A percentile compares a stretch with the other conserved stretches of the same genome.
Conservation (phyloP, 2,888 invertebrate genomes). For the Dendrolimus pini region DNA sequence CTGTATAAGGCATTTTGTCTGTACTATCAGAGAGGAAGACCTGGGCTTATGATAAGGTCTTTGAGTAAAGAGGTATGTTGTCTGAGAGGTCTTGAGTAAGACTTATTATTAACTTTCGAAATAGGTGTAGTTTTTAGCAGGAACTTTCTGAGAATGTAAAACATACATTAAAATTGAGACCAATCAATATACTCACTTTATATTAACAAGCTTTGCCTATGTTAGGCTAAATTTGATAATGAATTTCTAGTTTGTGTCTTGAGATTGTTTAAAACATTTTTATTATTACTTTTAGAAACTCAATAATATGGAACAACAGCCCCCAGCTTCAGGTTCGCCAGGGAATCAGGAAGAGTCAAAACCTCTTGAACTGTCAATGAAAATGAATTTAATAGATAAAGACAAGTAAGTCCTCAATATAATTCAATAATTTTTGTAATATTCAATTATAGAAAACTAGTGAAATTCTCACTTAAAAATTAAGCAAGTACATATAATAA, state of each 20-base stretch:
- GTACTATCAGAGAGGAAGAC: slow-evolving; percentile 79
- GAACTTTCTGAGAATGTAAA: background rate
- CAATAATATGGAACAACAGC: slow-evolving; percentile 55
- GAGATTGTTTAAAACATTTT: no score
- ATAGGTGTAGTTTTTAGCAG: no score
- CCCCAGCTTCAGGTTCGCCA: slow-evolving; percentile 32
- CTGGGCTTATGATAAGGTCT: slow-evolving; percentile 65
- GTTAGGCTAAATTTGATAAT: no score
- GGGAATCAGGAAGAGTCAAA: slow-evolving; percentile 48
- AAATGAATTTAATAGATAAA: slow-evolving; percentile 58
- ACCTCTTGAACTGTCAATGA: slow-evolving; percentile 52
- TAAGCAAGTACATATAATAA: no score
- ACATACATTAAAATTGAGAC: background rate
- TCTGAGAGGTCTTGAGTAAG: no score
- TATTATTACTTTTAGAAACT: slow-evolving; percentile 42
- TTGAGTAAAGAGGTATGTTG: slow-evolving; percentile 63
- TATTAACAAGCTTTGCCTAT: background rate
- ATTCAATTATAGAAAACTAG: no score
- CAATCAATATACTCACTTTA: background rate
- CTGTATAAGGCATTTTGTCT: slow-evolving; percentile 83
- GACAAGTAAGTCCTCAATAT: slow-evolving; percentile 46
- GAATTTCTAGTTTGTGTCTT: no score
- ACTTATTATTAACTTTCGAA: no score
- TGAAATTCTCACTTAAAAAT: no score
- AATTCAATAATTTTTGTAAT: background rate